Evolutionary conservation across 2,888 invertebrate species (phyloP).

Genomic region (Lithosia quadra): DNA sequence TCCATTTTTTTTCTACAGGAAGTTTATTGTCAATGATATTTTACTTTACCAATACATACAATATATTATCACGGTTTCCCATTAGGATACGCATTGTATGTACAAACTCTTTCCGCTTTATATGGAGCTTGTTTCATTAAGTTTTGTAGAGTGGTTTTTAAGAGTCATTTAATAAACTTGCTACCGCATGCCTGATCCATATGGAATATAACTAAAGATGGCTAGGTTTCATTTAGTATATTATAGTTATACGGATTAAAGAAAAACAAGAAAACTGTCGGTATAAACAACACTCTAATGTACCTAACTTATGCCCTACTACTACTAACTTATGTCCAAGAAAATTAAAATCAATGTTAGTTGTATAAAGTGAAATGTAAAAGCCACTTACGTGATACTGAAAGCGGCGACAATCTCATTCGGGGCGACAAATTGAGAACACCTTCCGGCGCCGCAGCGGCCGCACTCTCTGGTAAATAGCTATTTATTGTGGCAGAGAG

Average conservation of each 20-base stretch:
- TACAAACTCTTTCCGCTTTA: too few species aligned
- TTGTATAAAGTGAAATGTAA: conserved; percentile 77
- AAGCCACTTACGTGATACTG: conserved; percentile 82
- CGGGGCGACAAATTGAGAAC: conserved; percentile 83
- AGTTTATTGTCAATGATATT: background rate
- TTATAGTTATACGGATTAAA: too few species aligned
- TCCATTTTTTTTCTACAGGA: background rate
- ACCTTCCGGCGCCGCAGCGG: conserved; percentile 74
- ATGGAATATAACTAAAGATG: too few species aligned
- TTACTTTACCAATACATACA: background rate
- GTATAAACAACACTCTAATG: background rate
- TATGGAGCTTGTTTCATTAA: too few species aligned
- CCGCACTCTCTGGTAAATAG: conserved; percentile 76
- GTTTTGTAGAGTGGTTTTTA: too few species aligned
- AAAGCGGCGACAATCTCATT: conserved; percentile 84
- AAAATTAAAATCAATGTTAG: conserved; percentile 56
- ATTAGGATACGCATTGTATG: too few species aligned
- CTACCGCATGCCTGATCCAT: too few species aligned
- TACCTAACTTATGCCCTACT: background rate
- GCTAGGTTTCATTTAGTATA: too few species aligned
- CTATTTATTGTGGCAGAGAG: conserved; percentile 78
- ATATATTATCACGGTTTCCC: too few species aligned
- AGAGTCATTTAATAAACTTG: too few species aligned
- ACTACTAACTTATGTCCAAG: conserved; percentile 25
- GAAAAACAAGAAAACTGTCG: background rate